Percentiles rank a stretch among this genome's conserved stretches.
phyloP scores from a whole-genome alignment of 2,113 vertebrate genomes.

The Marmota monax region DNA sequence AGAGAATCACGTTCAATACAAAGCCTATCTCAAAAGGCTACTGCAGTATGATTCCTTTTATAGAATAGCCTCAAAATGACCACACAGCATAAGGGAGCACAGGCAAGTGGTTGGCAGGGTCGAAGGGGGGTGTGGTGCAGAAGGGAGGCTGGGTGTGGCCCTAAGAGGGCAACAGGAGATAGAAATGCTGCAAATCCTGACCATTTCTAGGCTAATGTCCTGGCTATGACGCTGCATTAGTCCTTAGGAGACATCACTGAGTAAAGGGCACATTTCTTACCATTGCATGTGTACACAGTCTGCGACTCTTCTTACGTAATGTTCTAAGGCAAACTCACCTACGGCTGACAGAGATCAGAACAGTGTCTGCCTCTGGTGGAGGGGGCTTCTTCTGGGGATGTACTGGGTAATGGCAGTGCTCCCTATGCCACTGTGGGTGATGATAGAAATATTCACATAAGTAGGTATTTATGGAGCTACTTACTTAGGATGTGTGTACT shows the following conservation, averaged over 20 bases:
- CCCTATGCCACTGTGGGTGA: not conserved
- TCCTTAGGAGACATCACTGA: not conserved
- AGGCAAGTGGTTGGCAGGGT: not conserved
- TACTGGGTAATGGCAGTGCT: too few species aligned
- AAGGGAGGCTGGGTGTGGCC: not conserved
- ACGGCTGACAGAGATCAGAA: not conserved
- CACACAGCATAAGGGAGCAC: not conserved
- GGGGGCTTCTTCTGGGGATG: too few species aligned
- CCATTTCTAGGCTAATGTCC: not conserved
- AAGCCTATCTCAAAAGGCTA: not conserved
- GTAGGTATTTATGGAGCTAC: not conserved
- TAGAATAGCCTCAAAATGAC: not conserved
- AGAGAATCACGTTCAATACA: not conserved
- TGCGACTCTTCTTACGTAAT: not conserved
- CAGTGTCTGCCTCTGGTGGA: not conserved
- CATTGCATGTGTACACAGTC: not conserved
- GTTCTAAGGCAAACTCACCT: not conserved
- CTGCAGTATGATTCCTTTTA: not conserved
- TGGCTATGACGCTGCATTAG: rapidly evolving
- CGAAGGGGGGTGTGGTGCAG: not conserved
- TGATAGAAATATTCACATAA: not conserved
- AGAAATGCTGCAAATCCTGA: not conserved
- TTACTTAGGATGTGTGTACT: too few species aligned
- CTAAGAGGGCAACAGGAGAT: too few species aligned
- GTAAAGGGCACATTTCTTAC: not conserved